These are phyloP conservation scores for Imbricaverruca yamaguchii DNA, from an alignment of 2,888 invertebrate species.

Conservation along the genomic window DNA sequence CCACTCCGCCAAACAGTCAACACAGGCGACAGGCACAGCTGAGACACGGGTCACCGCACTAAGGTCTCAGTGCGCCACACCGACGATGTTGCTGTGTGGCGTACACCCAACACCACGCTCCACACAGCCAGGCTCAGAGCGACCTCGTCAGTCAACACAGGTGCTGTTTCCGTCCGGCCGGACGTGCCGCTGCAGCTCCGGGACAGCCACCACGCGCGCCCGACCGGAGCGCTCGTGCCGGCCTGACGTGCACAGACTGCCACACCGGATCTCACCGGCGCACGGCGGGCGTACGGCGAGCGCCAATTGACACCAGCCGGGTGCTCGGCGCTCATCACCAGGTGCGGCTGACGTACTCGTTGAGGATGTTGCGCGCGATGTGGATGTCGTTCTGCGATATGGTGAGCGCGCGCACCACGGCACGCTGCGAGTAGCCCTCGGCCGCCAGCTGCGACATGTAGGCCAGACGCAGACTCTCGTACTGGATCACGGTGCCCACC, in stretches of 20 bases:
- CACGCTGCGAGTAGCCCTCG: conserved; percentile 84
- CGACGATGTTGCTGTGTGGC: too few species aligned
- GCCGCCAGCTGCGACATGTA: conserved; percentile 79
- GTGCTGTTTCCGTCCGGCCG: too few species aligned
- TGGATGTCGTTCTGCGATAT: conserved; percentile 88
- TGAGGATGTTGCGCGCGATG: conserved; percentile 91
- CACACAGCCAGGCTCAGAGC: too few species aligned
- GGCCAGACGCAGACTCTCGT: conserved; percentile 84
- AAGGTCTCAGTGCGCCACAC: too few species aligned
- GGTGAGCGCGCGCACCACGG: conserved; percentile 81
- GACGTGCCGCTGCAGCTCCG: neutral
- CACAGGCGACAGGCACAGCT: too few species aligned
- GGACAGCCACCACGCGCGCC: neutral
- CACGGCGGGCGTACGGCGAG: neutral
- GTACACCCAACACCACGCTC: too few species aligned
- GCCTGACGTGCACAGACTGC: neutral
- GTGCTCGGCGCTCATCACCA: neutral
- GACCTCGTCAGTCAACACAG: too few species aligned
- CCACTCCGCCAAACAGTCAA: too few species aligned
- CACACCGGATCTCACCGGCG: neutral
- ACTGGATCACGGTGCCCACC: conserved; percentile 46
- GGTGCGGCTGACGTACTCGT: conserved; percentile 61
- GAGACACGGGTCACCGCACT: too few species aligned
- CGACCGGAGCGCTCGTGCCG: too few species aligned
- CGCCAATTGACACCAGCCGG: conserved; percentile 35